Evolutionary conservation across 2,888 invertebrate species (phyloP).

Genomic region (Yponomeuta evonymella): DNA sequence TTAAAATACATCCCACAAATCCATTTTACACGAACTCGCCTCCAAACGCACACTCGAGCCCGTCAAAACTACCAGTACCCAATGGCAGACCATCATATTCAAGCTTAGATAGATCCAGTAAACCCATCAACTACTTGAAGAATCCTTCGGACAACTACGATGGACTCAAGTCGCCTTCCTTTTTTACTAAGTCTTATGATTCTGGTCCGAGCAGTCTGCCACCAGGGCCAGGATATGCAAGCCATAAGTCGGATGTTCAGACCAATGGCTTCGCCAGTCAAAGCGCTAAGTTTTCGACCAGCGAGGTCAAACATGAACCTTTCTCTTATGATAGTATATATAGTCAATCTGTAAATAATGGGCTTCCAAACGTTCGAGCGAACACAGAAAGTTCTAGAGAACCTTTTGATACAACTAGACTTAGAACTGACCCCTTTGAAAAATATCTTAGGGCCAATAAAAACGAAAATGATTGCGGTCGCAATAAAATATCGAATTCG

Average conservation of each 20-base stretch:
- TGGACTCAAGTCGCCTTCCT: slow-evolving; percentile 14
- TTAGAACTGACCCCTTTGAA: slow-evolving; percentile 57
- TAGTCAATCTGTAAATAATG: slow-evolving; percentile 36
- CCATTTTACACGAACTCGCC: slow-evolving; percentile 70
- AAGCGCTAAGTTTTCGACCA: slow-evolving; percentile 28
- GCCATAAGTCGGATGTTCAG: background rate
- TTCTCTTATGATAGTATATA: slow-evolving; percentile 34
- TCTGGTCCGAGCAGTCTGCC: slow-evolving; percentile 1
- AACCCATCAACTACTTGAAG: slow-evolving; percentile 16
- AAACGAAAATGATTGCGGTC: slow-evolving; percentile 33
- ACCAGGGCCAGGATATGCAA: background rate
- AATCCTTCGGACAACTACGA: background rate
- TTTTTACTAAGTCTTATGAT: slow-evolving; percentile 7
- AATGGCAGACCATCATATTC: slow-evolving; percentile 51
- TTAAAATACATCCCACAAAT: slow-evolving; percentile 65
- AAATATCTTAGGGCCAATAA: slow-evolving; percentile 48
- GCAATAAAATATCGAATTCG: slow-evolving; percentile 47
- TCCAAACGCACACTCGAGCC: slow-evolving; percentile 50
- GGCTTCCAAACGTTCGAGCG: slow-evolving; percentile 39
- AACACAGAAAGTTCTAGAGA: slow-evolving; percentile 39
- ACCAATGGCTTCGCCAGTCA: slow-evolving; percentile 32
- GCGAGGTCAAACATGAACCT: slow-evolving; percentile 35
- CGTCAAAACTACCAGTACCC: slow-evolving; percentile 64
- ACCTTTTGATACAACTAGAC: slow-evolving; percentile 51
- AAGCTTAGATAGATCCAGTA: slow-evolving; percentile 51